Base-by-base conservation (phyloP, 2,797 vertebrate genomes). In the Tapera naevia region DNA sequence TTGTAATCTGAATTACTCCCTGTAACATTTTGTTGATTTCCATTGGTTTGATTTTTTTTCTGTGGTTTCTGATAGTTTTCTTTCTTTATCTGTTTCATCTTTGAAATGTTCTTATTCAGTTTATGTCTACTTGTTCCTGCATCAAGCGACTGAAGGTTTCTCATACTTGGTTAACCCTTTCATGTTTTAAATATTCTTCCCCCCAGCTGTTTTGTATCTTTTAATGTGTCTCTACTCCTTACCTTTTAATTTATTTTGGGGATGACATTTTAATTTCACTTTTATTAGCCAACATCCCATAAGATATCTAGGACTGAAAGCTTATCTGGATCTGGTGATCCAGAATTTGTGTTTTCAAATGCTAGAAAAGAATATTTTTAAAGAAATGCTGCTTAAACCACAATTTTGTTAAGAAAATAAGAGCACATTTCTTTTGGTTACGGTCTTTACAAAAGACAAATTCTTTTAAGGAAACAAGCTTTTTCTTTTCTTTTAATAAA, bases 401-500 rank as follows among this genome's bases (percentile, higher is more conserved):
- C 32, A 39, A 15, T 46, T 25, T 76, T 70, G 37, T 53, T 74
- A 30, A 41, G 74, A 82, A 92, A 70, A 58, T 17, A 60, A 10
- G 9, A 91, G 51, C 28, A 50, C 27, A 16, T 71, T 90, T 74
- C 11, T 58, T 88, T 88, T 64, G 54, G 37, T 50, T 73, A 6
- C 79, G 86, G 16, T 30, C 61, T 66, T 93, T 82, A 58, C 32
- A 84, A 81, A 86, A 67, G 66, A 45, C 61, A 90, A 23, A 28
- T 76, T 88, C 5, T 91, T 96, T 76, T 43, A 94, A 30, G 62
- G 61, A 90, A 79, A 46, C 23, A 75, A 71, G 13, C 46, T 33
- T 84, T 94, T 78, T 10, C 64, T 89, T 91, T 75, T 53, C 32
- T 56, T 78, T 78, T 86, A 83, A n/a, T 66, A 91, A 91, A 93